phyloP scores from a whole-genome alignment of 2,113 vertebrate genomes.

The Microcebus tavaratra region DNA sequence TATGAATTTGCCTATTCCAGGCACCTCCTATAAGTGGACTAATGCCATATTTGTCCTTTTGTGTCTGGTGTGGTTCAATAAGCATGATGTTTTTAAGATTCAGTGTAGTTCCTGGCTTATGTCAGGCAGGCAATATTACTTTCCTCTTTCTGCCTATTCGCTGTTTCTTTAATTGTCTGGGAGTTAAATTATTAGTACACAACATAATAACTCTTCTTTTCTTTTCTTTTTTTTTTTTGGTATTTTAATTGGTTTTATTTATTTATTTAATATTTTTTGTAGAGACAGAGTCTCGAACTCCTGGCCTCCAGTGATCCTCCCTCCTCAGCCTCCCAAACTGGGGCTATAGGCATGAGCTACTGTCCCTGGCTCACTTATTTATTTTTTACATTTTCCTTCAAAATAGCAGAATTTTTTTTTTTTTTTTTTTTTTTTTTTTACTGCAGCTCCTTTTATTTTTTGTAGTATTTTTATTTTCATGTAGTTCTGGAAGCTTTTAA shows the following conservation, averaged over 20 bases:
- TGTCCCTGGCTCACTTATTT: background rate
- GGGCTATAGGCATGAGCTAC: no score
- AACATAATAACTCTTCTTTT: background rate
- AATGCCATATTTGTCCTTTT: no score
- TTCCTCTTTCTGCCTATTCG: background rate
- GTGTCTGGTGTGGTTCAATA: background rate
- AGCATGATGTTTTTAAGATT: background rate
- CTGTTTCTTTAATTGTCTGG: background rate
- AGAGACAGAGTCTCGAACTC: no score
- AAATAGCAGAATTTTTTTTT: background rate
- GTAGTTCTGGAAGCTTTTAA: background rate
- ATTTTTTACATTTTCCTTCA: background rate
- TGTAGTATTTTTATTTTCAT: background rate
- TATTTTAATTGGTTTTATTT: background rate
- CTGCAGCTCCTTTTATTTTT: background rate
- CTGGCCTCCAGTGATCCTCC: no score
- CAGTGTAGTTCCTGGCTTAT: background rate
- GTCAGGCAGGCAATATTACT: background rate
- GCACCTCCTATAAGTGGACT: background rate
- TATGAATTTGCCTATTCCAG: background rate
- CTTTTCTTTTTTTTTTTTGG: background rate
- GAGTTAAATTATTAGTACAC: background rate
- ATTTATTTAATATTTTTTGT: background rate
- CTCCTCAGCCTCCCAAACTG: no score
- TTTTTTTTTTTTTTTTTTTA: background rate